These are phyloP conservation scores for Nautilus pompilius DNA, from an alignment of 1,140 invertebrate species.

Conservation along the genomic window DNA sequence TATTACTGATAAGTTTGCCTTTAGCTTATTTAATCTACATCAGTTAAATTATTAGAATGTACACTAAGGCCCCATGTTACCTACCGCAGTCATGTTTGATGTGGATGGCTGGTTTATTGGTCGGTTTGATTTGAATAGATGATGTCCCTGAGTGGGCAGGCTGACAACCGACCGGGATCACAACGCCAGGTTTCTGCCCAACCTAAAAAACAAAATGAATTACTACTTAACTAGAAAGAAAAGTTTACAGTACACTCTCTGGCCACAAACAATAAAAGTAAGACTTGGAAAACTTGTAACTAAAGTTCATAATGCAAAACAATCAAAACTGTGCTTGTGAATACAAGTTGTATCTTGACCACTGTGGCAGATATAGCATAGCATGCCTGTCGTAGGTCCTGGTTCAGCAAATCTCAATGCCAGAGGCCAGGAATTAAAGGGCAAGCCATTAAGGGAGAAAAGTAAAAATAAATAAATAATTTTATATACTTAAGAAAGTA, in stretches of 20 bases:
- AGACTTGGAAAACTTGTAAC: too few species aligned
- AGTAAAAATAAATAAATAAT: neutral
- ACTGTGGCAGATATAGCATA: too few species aligned
- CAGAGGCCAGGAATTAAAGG: too few species aligned
- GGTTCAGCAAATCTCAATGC: too few species aligned
- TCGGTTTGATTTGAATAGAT: slow-evolving; percentile 42
- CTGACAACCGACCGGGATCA: slow-evolving; percentile 46
- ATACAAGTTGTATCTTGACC: too few species aligned
- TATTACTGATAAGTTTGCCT: too few species aligned
- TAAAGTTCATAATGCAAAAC: too few species aligned
- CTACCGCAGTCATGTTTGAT: slow-evolving; percentile 52
- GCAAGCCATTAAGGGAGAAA: neutral
- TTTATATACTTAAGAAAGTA: neutral
- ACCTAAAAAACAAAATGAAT: slow-evolving; percentile 3
- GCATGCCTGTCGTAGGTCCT: too few species aligned
- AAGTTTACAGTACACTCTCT: neutral
- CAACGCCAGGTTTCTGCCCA: slow-evolving; percentile 41
- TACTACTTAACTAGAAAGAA: neutral
- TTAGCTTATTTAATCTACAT: too few species aligned
- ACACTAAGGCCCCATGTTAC: neutral
- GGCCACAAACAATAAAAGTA: too few species aligned
- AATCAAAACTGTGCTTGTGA: too few species aligned
- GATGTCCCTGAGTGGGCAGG: slow-evolving; percentile 23
- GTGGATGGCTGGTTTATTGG: slow-evolving; percentile 41
- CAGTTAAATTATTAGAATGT: too few species aligned